Evolutionary conservation across 1,140 invertebrate species (phyloP).

Genomic region (Hycleus phaleratus): DNA sequence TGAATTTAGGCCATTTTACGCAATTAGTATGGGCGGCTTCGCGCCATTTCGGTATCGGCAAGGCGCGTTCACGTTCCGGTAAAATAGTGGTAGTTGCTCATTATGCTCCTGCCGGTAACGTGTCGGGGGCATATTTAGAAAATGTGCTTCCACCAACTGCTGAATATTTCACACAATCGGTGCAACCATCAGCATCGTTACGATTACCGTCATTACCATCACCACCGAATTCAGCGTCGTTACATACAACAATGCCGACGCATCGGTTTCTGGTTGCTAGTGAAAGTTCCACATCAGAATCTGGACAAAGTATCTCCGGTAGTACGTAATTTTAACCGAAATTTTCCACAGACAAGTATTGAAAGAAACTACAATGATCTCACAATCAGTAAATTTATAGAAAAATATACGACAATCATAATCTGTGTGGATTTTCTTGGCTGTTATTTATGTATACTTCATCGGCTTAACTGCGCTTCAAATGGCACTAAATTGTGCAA

Average conservation of each 20-base stretch:
- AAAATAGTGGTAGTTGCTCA: conserved; percentile 74
- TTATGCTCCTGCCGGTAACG: conserved; percentile 71
- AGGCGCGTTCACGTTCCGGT: conserved; percentile 65
- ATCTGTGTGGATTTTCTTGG: no score
- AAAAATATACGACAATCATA: no score
- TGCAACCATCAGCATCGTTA: background rate
- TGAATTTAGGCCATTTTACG: conserved; percentile 71
- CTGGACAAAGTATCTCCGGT: conserved; percentile 3
- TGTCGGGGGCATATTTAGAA: conserved; percentile 63
- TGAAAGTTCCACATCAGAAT: conserved; percentile 3
- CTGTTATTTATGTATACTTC: no score
- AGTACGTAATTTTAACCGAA: background rate
- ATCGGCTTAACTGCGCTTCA: no score
- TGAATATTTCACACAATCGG: conserved; percentile 6
- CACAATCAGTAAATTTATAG: no score
- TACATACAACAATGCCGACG: background rate
- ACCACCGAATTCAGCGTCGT: background rate
- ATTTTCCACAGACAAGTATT: no score
- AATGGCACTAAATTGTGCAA: no score
- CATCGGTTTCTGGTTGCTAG: background rate
- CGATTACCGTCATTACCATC: background rate
- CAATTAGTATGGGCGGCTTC: conserved; percentile 82
- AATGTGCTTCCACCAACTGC: conserved; percentile 63
- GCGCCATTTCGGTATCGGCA: conserved; percentile 72
- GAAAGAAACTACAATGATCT: no score